Evolutionary conservation across 2,113 vertebrate genomes (phyloP).

Genomic region (Psilopsiagon aurifrons): DNA sequence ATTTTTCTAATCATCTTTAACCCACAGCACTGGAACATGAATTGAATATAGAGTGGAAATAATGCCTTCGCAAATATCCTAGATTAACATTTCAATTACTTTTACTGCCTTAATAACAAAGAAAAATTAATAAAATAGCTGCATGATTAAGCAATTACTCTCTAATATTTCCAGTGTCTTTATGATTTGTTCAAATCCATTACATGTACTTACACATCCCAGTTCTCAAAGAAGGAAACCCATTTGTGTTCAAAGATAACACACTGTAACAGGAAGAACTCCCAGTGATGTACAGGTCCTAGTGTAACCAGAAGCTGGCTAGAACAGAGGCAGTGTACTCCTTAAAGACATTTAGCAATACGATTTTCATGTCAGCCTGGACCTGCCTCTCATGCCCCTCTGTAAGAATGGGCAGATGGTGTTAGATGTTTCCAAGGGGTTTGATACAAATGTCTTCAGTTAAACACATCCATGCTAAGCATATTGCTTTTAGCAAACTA

Average conservation of each 20-base stretch:
- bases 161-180: neutral
- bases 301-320: neutral
- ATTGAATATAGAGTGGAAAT: neutral
- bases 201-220: neutral
- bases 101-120: slow-evolving; percentile 21
- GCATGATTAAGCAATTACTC: neutral
- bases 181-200: slow-evolving; percentile 9
- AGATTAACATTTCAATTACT: slow-evolving; percentile 35
- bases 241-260: neutral
- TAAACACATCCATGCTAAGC: neutral
- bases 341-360: neutral
- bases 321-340: neutral
- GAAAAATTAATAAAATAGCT: slow-evolving; percentile 36
- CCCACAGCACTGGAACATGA: neutral
- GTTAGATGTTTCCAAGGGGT: neutral
- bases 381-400: neutral
- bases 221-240: neutral
- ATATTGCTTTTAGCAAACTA: neutral
- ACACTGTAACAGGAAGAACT: neutral
- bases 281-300: neutral
- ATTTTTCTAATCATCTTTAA: slow-evolving; percentile 17
- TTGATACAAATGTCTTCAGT: neutral
- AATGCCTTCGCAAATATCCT: neutral
- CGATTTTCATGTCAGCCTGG: neutral
- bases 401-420: neutral